Evolutionary conservation across 2,797 vertebrate species (phyloP).

Genomic region (Percopsis omiscomaycus): DNA sequence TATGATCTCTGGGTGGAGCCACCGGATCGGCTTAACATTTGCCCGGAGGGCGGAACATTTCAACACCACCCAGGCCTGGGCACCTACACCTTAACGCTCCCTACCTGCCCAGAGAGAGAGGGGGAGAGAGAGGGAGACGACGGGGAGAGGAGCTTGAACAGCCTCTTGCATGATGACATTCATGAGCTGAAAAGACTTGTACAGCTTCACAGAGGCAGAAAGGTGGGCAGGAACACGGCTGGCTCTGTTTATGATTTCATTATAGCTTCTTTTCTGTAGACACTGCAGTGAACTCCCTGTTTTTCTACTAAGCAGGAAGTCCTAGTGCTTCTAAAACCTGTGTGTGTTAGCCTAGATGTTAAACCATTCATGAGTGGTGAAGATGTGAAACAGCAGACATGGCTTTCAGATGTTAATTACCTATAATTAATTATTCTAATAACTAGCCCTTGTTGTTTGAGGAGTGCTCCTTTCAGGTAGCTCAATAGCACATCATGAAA

Average conservation of each 20-base stretch:
- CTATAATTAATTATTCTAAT: too few relatives aligned
- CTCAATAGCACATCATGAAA: too few relatives aligned
- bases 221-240: constrained; percentile 46
- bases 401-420: too few relatives aligned
- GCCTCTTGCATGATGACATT: constrained; percentile 66
- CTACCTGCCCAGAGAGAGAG: constrained; percentile 21
- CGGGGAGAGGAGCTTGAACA: constrained; percentile 25
- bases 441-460: too few relatives aligned
- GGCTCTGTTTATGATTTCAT: neutral
- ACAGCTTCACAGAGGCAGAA: constrained; percentile 48
- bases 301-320: too few relatives aligned
- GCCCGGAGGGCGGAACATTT: constrained; percentile 75
- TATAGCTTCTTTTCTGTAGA: too few relatives aligned
- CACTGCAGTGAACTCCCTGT: too few relatives aligned
- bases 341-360: too few relatives aligned
- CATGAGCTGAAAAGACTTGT: constrained; percentile 74
- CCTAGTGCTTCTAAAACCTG: too few relatives aligned
- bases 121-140: constrained; percentile 7
- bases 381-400: too few relatives aligned
- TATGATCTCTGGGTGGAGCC: constrained; percentile 69
- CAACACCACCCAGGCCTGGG: constrained; percentile 77
- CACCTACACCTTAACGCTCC: constrained; percentile 80
- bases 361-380: too few relatives aligned
- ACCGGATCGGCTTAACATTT: constrained; percentile 62
- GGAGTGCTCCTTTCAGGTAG: too few relatives aligned